Base-by-base conservation (phyloP, 2,888 invertebrate genomes). In the Drosophila yooni region DNA sequence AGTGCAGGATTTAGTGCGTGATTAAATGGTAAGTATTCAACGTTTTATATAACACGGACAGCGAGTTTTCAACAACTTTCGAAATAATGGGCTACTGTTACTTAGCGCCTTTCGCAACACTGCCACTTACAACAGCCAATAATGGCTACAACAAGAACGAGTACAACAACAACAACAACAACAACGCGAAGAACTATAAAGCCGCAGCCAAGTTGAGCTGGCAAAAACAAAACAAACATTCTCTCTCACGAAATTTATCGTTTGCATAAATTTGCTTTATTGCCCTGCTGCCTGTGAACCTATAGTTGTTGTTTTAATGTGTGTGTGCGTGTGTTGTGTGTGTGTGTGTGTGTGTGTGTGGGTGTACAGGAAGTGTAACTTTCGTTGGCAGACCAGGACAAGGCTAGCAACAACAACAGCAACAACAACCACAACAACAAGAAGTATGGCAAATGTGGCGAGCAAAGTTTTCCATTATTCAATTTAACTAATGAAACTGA, bases 401-500 rank as follows among this genome's bases (percentile, higher is more conserved):
- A 74, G 81, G 73, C 77, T 74, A 70, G 62, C 54, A 88, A 43
- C 60, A 66, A 53, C 61, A 61, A 60, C 67, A 88, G 46, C 60
- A 66, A 52, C 61, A 62, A 60, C 65, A 59, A 51, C 57, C 68
- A 36, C 56, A 74, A 58, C 73, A 74, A 62, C 73, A 63, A 76
- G 52, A 61, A 73, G 70, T 65, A 62, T 69, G 79, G 67, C 78
- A 74, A 90, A 88, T 89, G 88, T 82, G 91, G 85, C 88, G 74
- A 79, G 59, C 90, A 85, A 89, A 91, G 82, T 90, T 91, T 85
- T 91, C 88, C 85, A 90, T 89, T 90, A 91, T 91, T 91, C 91
- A 92, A 91, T 91, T 92, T 91, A 91, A 92, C 92, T 91, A 92
- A 91, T 91, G 92, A 92, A 91, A 91, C 91, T 91, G 92, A 92